A percentile compares a stretch with the other conserved stretches of the same genome.
Evolutionary conservation across 2,888 invertebrate genomes (phyloP).

Genomic region (Furcula furcula): DNA sequence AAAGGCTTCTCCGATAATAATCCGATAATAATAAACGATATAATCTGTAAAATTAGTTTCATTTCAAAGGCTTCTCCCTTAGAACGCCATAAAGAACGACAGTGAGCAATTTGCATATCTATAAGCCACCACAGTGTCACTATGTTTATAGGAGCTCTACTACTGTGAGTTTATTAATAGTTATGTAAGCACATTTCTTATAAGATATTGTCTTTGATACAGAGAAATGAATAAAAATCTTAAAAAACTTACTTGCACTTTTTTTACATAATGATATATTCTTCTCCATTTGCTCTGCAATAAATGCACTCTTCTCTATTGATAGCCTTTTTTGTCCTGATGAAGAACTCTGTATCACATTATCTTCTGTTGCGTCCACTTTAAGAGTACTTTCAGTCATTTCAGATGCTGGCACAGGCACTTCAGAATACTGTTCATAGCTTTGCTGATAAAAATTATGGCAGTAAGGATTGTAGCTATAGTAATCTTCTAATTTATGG

Average conservation of each 20-base stretch:
- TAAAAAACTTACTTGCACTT: slow-evolving; percentile 53
- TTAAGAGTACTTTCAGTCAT: slow-evolving; percentile 35
- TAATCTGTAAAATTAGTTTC: no score
- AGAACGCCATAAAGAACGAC: no score
- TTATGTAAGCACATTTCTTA: no score
- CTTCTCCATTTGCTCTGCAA: slow-evolving; percentile 34
- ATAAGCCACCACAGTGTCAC: no score
- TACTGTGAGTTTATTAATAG: no score
- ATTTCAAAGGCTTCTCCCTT: no score
- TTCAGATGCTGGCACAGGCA: slow-evolving; percentile 23
- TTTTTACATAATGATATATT: slow-evolving; percentile 43
- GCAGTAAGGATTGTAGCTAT: slow-evolving; percentile 57
- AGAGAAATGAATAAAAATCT: no score
- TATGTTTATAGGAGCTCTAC: no score
- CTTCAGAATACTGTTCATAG: slow-evolving; percentile 53
- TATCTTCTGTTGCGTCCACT: slow-evolving; percentile 32
- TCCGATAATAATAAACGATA: no score
- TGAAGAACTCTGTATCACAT: slow-evolving; percentile 15
- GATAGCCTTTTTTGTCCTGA: slow-evolving; percentile 18
- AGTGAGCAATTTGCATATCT: no score
- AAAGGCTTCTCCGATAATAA: no score
- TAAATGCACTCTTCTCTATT: slow-evolving; percentile 22
- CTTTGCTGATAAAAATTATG: slow-evolving; percentile 63
- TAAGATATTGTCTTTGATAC: no score
- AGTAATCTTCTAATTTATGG: slow-evolving; percentile 63